These are phyloP conservation scores for Corythornis vintsioides DNA, from an alignment of 2,113 vertebrate genomes.

Conservation along the genomic window DNA sequence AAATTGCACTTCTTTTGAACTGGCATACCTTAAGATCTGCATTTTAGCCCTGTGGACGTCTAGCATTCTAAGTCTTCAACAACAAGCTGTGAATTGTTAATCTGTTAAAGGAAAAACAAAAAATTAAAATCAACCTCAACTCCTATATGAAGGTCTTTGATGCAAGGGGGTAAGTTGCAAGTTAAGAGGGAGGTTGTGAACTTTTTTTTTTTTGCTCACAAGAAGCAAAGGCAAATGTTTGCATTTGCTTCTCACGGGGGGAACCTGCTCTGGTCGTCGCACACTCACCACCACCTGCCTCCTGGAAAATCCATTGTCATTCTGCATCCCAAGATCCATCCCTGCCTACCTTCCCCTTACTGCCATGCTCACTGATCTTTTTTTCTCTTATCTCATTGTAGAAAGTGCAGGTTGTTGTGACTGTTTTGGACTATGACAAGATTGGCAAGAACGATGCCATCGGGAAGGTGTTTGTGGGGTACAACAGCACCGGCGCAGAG, in stretches of 20 bases:
- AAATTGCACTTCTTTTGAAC: background rate
- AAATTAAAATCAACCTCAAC: background rate
- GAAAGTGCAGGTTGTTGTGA: constrained; percentile 99
- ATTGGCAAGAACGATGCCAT: constrained; percentile 99
- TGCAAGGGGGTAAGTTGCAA: background rate
- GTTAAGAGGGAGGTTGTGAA: background rate
- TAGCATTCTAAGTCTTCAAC: background rate
- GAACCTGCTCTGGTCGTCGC: background rate
- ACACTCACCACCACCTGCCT: background rate
- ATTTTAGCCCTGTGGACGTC: background rate
- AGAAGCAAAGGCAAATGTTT: background rate
- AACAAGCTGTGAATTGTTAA: background rate
- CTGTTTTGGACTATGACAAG: constrained; percentile 99
- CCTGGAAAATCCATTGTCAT: background rate
- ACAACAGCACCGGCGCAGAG: constrained; percentile 96
- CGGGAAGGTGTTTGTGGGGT: constrained; percentile 98
- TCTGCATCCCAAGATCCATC: background rate
- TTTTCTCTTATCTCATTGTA: constrained; percentile 66
- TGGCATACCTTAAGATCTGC: background rate
- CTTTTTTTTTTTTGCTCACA: background rate
- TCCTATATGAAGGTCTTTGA: background rate
- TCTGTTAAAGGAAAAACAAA: background rate
- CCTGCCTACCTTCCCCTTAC: background rate
- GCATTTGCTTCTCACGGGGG: background rate
- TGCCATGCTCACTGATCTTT: background rate